Evolutionary conservation across 2,113 vertebrate species (phyloP).

Genomic region (Tragelaphus scriptus): DNA sequence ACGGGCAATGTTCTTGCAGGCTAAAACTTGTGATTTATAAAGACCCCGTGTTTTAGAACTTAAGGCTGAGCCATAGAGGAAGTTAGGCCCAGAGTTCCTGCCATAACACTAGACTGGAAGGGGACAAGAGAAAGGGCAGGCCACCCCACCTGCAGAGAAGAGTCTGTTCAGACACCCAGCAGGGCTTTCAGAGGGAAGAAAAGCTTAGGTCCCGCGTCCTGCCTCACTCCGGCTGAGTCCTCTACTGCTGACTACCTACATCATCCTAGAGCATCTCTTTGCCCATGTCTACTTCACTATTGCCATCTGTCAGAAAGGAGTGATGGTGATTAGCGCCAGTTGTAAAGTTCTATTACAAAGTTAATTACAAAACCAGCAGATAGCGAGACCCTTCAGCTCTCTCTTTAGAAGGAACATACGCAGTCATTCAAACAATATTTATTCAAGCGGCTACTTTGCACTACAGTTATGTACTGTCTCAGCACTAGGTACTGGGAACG

Average conservation of each 20-base stretch:
- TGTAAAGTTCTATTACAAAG: background rate
- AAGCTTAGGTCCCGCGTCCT: background rate
- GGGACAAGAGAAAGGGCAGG: conserved; percentile 4
- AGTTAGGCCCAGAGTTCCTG: background rate
- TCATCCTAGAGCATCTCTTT: background rate
- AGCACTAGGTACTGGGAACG: background rate
- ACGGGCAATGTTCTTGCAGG: background rate
- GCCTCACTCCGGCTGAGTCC: background rate
- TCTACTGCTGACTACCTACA: background rate
- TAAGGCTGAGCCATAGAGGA: background rate
- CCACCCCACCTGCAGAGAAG: background rate
- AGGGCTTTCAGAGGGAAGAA: background rate
- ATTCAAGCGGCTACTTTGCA: background rate
- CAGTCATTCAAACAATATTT: background rate
- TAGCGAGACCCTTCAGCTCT: background rate
- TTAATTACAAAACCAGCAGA: background rate
- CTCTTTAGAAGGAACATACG: background rate
- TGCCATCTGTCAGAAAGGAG: background rate
- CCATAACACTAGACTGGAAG: background rate
- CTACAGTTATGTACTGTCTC: background rate
- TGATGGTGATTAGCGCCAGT: background rate
- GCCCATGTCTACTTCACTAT: background rate
- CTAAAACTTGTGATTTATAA: background rate
- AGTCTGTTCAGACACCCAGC: background rate
- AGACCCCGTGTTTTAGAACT: background rate